Base-by-base conservation (phyloP, 2,113 vertebrate species). In the Gallinago media region DNA sequence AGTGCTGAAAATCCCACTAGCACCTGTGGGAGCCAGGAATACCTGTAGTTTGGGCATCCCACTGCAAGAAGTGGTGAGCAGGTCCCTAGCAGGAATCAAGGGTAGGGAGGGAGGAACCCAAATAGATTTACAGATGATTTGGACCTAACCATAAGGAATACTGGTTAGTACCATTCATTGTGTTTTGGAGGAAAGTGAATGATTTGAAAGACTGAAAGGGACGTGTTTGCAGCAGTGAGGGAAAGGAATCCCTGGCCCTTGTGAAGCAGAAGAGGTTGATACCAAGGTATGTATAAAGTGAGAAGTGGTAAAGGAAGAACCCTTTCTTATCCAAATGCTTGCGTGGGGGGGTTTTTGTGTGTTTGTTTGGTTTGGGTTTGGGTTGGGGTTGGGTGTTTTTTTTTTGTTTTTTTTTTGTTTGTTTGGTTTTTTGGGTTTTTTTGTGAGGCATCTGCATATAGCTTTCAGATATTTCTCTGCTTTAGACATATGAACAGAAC, bases 191-290 rank as follows among this genome's bases (percentile, higher is more conserved):
- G 8, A 87, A 71, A 23, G 26, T 25, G 46, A 67, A 31, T 47
- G 14, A 50, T 83, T 0, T 26, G 50, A 66, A 73, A 74, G 19
- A 47, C 10, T 66, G 61, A 63, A 91, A 77, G 63, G 6, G 12
- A 54, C 0, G 1, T 27, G 14, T 6, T 17, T 66, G 19, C 9
- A 59, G 34, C 52, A 58, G 7, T 13, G 7, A 9, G 13, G 5
- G 22, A 54, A 54, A 71, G 50, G 6, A 67, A 63, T 58, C 5
- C 15, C 32, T 75, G 12, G 26, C 3, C 27, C 18, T 36, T 3
- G n/a, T 50, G 54, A 85, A 67, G n/a, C 26, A 74, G 40, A 78
- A 55, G 17, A 29, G 1, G 3, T 32, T 47, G 44, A 56, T 76
- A 83, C n/a, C n/a, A 18, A 67, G 27, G 21, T 18, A 23, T 21